A percentile compares a stretch with the other conserved stretches of the same genome.
Evolutionary conservation across 2,888 invertebrate species (phyloP).

Genomic region (Drosophila demipolita): DNA sequence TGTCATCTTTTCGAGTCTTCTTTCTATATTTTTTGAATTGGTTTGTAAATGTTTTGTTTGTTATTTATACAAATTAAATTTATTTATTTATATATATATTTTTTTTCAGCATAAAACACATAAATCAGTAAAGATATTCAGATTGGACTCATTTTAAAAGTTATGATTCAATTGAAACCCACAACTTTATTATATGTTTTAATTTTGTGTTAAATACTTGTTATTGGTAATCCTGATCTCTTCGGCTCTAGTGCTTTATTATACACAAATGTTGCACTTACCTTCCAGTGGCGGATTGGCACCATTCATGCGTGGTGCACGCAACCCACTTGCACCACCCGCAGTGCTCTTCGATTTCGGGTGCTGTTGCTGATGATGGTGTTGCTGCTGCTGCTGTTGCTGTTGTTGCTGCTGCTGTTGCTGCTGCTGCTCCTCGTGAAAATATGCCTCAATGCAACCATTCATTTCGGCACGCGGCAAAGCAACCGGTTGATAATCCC

Average conservation of each 20-base stretch:
- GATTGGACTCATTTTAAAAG: not conserved
- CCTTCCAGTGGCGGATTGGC: slow-evolving; percentile 85
- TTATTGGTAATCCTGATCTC: not conserved
- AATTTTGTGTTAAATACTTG: not conserved
- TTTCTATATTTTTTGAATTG: slow-evolving; percentile 33
- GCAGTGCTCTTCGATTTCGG: slow-evolving; percentile 63
- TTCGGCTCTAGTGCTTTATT: not conserved
- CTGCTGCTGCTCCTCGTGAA: slow-evolving; percentile 88
- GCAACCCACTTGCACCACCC: slow-evolving; percentile 56
- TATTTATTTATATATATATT: not conserved
- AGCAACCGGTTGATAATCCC: slow-evolving; percentile 84
- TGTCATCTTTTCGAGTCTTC: slow-evolving; percentile 27
- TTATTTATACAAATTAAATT: not conserved
- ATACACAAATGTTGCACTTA: slow-evolving; percentile 43
- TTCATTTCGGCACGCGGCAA: slow-evolving; percentile 90
- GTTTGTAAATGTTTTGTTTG: slow-evolving; percentile 19
- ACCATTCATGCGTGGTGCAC: slow-evolving; percentile 81
- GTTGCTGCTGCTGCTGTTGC: slow-evolving; percentile 86
- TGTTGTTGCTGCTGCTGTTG: slow-evolving; percentile 86
- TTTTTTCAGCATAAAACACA: not conserved
- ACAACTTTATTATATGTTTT: not conserved
- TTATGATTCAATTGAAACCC: not conserved
- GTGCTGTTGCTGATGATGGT: slow-evolving; percentile 85
- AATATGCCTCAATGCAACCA: slow-evolving; percentile 90
- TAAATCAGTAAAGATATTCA: not conserved